These are phyloP conservation scores for Carposina sasakii DNA, from an alignment of 1,140 invertebrate genomes.

Conservation along the genomic window DNA sequence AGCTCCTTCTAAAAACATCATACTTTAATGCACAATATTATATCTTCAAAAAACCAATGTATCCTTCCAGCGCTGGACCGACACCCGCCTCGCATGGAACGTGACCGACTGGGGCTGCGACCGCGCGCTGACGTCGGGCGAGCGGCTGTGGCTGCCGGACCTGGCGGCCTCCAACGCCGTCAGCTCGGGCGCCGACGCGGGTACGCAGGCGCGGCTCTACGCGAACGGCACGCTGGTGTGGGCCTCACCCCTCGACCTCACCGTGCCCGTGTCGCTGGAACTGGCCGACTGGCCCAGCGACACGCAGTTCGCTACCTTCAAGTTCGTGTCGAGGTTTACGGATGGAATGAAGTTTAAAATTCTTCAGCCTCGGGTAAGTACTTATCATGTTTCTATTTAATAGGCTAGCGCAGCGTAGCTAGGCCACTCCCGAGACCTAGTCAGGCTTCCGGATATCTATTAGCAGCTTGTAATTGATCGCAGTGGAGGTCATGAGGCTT, in stretches of 20 bases:
- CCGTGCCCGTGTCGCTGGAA: slow-evolving; percentile 32
- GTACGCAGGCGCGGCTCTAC: slow-evolving; percentile 33
- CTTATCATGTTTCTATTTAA: no score
- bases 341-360: no score
- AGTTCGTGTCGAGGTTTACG: slow-evolving; percentile 46
- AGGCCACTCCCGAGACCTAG: no score
- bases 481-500: no score
- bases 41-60: no score
- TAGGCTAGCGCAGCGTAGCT: no score
- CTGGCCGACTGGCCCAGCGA: slow-evolving; percentile 48
- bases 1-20: no score
- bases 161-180: slow-evolving; percentile 39
- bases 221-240: slow-evolving; percentile 35
- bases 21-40: no score
- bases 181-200: slow-evolving; percentile 13
- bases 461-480: no score
- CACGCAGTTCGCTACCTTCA: slow-evolving; percentile 32
- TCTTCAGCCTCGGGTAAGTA: no score
- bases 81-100: slow-evolving; percentile 50
- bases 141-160: slow-evolving; percentile 51
- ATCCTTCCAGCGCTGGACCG: slow-evolving; percentile 44
- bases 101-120: slow-evolving; percentile 41
- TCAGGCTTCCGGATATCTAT: no score
- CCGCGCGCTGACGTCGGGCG: slow-evolving; percentile 26
- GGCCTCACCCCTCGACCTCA: slow-evolving; percentile 36